phyloP scores from a whole-genome alignment of 2,888 invertebrate genomes.

The Oligia fasciuncula region DNA sequence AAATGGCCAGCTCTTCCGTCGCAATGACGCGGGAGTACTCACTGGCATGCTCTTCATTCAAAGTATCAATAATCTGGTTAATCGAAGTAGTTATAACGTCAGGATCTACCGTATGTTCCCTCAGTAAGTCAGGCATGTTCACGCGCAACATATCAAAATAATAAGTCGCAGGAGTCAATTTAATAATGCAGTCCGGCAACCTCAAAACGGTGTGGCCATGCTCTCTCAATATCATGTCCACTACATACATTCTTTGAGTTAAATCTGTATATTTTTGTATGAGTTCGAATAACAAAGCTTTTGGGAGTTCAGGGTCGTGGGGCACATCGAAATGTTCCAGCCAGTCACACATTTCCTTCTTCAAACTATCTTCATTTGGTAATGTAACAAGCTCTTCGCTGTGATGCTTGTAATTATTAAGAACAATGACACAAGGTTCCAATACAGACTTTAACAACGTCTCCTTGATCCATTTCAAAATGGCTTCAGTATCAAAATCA shows the following conservation, averaged over 20 bases:
- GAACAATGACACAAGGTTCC: constrained; percentile 38
- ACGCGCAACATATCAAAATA: constrained; percentile 24
- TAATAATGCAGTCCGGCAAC: constrained; percentile 42
- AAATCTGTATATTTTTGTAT: constrained; percentile 64
- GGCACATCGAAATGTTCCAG: constrained; percentile 66
- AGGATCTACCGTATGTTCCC: rapidly evolving
- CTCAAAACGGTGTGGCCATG: constrained; percentile 45
- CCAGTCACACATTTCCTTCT: constrained; percentile 67
- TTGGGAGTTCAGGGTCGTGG: constrained; percentile 62
- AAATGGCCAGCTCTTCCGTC: constrained; percentile 17
- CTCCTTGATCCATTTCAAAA: constrained; percentile 37
- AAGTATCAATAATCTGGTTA: background rate
- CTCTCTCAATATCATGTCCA: constrained; percentile 21
- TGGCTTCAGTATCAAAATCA: background rate
- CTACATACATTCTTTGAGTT: constrained; percentile 16
- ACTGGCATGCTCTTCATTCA: background rate
- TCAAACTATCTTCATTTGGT: constrained; percentile 59
- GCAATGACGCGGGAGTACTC: background rate
- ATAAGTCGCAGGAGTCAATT: constrained; percentile 42
- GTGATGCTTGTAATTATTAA: constrained; percentile 50
- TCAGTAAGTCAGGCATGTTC: constrained; percentile 1
- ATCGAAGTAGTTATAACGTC: background rate
- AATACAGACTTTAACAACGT: constrained; percentile 1
- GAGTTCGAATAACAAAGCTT: constrained; percentile 65
- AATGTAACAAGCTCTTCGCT: constrained; percentile 32